These are phyloP conservation scores for Dicycla oo DNA, from an alignment of 2,888 invertebrate species.

Conservation along the genomic window DNA sequence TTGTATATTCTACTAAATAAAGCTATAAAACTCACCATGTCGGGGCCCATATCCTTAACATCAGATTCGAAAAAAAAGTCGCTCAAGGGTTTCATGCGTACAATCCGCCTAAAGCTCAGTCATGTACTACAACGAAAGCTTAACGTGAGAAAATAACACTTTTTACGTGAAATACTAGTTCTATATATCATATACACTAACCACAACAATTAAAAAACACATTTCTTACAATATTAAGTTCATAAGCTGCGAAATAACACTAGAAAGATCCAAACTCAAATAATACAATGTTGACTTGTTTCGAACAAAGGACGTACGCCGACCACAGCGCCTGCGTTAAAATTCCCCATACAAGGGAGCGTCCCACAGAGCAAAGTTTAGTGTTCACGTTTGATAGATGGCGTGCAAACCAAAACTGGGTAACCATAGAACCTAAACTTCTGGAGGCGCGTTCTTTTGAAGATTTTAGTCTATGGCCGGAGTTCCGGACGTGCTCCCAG, in stretches of 20 bases:
- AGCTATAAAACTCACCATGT: slow-evolving; percentile 92
- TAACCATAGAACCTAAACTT: slow-evolving; percentile 65
- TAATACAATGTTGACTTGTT: slow-evolving; percentile 89
- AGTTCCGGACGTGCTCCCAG: slow-evolving; percentile 20
- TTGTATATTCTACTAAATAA: slow-evolving; percentile 69
- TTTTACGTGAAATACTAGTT: slow-evolving; percentile 74
- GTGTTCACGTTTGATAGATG: slow-evolving; percentile 78
- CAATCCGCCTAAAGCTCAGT: slow-evolving; percentile 86
- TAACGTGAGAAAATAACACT: slow-evolving; percentile 76
- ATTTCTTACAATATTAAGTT: slow-evolving; percentile 80
- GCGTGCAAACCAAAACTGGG: slow-evolving; percentile 72
- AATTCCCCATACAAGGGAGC: slow-evolving; percentile 81
- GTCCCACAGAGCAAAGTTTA: slow-evolving; percentile 77
- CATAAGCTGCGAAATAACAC: slow-evolving; percentile 75
- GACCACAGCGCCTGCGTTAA: slow-evolving; percentile 89
- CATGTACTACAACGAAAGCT: slow-evolving; percentile 84
- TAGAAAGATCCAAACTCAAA: slow-evolving; percentile 84
- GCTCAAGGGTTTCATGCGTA: slow-evolving; percentile 93
- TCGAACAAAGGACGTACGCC: slow-evolving; percentile 91
- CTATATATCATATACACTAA: slow-evolving; percentile 71
- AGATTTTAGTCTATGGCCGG: slow-evolving; percentile 43
- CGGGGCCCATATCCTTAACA: slow-evolving; percentile 95
- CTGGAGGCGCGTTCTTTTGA: slow-evolving; percentile 33
- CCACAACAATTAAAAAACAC: slow-evolving; percentile 72
- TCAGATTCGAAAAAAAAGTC: slow-evolving; percentile 93